These are phyloP conservation scores for Oreocharis arfaki DNA, from an alignment of 2,113 vertebrate species.

Conservation along the genomic window DNA sequence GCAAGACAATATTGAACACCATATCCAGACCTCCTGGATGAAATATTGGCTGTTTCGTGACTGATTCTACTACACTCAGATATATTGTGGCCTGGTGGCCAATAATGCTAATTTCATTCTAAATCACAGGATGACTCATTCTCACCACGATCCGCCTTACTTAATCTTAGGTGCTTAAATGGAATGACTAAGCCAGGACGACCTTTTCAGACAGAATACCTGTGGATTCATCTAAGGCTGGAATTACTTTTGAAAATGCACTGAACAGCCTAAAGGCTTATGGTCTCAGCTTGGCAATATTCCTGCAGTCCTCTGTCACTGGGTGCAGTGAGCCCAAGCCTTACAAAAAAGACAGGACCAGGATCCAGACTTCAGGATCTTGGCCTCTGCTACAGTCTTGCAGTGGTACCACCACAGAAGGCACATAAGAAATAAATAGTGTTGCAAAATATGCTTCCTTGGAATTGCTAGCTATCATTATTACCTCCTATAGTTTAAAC, in stretches of 20 bases:
- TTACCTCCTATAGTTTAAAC: not conserved
- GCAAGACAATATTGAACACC: not conserved
- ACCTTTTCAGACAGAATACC: not conserved
- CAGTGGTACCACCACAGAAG: not conserved
- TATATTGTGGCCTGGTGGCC: not conserved
- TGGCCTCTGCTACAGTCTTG: not conserved
- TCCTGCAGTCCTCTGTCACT: not conserved
- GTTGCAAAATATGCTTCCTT: not conserved
- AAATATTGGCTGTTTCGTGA: not conserved
- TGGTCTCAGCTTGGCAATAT: not conserved
- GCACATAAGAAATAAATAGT: not conserved
- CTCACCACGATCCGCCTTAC: not conserved
- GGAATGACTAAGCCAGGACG: not conserved
- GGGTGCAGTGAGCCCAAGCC: not conserved
- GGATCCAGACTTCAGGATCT: not conserved
- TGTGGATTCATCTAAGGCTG: not conserved
- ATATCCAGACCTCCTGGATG: not conserved
- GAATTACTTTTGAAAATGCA: not conserved
- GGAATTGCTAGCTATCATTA: not conserved
- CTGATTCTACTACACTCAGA: not conserved
- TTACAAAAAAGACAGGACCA: not conserved
- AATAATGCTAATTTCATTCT: not conserved
- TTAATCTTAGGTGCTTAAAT: not conserved
- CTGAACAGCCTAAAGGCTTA: not conserved
- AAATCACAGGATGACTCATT: not conserved